A percentile compares a stretch with the other conserved stretches of the same genome.
Conservation (phyloP, 2,797 vertebrate genomes). For the Denticeps clupeoides region DNA sequence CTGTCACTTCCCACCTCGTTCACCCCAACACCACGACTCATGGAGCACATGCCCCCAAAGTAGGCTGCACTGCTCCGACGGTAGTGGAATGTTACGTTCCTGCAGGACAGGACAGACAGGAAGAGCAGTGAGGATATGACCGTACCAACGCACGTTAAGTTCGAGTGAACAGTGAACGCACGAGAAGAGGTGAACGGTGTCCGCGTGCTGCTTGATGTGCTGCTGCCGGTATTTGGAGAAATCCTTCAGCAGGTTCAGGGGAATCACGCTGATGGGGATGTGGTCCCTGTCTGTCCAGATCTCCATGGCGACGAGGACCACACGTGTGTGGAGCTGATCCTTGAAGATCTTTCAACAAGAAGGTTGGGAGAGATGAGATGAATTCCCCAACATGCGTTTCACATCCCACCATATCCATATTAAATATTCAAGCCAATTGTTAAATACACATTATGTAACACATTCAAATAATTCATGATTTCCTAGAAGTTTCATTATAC, state of each 20-base stretch:
- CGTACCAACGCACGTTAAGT: too few relatives aligned
- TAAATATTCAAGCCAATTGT: too few relatives aligned
- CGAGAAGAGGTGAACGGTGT: constrained; percentile 91
- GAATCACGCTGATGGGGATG: constrained; percentile 75
- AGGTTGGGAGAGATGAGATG: constrained; percentile 4
- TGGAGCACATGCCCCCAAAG: constrained; percentile 88
- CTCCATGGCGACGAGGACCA: constrained; percentile 90
- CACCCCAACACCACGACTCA: constrained; percentile 84
- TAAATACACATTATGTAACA: too few relatives aligned
- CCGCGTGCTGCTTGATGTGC: constrained; percentile 76
- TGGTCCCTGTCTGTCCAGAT: constrained; percentile 91
- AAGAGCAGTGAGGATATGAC: background rate
- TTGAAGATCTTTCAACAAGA: constrained; percentile 78
- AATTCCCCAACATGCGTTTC: too few relatives aligned
- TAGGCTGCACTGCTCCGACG: constrained; percentile 84
- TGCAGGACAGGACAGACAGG: constrained; percentile 35
- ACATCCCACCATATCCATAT: too few relatives aligned
- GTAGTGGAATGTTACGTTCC: constrained; percentile 91
- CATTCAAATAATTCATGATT: too few relatives aligned
- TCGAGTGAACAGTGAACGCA: too few relatives aligned
- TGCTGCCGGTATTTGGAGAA: constrained; percentile 89
- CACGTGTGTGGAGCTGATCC: constrained; percentile 89
- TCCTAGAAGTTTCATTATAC: too few relatives aligned
- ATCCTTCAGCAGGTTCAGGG: constrained; percentile 81
- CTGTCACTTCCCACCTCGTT: constrained; percentile 90